Conservation (phyloP, 2,797 vertebrate genomes). For the Darevskia mixta region DNA sequence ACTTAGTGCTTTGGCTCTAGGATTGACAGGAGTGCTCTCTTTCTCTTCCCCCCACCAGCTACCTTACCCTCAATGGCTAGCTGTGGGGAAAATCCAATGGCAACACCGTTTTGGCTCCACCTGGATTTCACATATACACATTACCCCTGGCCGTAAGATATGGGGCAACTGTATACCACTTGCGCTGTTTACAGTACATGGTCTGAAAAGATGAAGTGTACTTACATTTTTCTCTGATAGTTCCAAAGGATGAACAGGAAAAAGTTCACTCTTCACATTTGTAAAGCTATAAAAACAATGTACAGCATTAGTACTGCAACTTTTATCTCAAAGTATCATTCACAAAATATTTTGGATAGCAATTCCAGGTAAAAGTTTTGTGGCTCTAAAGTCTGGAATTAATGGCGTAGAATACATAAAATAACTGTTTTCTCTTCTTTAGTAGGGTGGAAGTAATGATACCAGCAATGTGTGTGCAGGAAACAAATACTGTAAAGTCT, state of each 20-base stretch:
- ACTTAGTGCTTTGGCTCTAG: too few relatives aligned
- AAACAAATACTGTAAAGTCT: too few relatives aligned
- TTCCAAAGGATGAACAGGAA: constrained; percentile 93
- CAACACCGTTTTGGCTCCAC: too few relatives aligned
- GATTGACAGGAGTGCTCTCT: too few relatives aligned
- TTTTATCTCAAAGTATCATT: background rate
- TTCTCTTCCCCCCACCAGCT: too few relatives aligned
- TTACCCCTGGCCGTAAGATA: too few relatives aligned
- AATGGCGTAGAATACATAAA: background rate
- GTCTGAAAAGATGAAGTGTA: constrained; percentile 37
- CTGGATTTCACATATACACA: too few relatives aligned
- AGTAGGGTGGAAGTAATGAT: too few relatives aligned
- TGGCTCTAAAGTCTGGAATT: background rate
- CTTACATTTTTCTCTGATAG: constrained; percentile 95
- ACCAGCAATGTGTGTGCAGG: too few relatives aligned
- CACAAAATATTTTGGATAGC: background rate
- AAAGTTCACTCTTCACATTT: constrained; percentile 92
- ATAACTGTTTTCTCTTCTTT: background rate
- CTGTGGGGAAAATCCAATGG: too few relatives aligned
- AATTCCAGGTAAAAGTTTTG: constrained; percentile 1
- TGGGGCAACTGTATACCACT: background rate
- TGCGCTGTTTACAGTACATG: background rate
- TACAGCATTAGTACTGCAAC: background rate
- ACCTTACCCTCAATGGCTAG: too few relatives aligned
- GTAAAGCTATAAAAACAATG: constrained; percentile 82